Evolutionary conservation across 2,113 vertebrate genomes (phyloP).

Genomic region (Turnix velox): DNA sequence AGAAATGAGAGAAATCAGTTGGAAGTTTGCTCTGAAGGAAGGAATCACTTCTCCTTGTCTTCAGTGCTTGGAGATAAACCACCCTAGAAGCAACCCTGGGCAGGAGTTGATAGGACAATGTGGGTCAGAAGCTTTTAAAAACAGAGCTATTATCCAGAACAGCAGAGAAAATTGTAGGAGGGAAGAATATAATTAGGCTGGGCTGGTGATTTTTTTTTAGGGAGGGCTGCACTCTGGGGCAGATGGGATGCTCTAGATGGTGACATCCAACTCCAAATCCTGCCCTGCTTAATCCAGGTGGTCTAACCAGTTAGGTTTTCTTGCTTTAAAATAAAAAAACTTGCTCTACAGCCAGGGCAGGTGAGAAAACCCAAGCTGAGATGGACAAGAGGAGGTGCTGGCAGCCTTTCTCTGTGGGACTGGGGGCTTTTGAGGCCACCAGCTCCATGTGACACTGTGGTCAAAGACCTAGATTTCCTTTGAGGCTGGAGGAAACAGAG

Average conservation of each 20-base stretch:
- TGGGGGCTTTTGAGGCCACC: not conserved
- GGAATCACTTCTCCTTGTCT: not conserved
- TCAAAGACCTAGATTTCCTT: conserved; percentile 9
- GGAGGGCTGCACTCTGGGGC: not conserved
- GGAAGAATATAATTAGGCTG: not conserved
- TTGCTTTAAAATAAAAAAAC: not conserved
- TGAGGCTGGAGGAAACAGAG: not conserved
- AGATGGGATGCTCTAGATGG: not conserved
- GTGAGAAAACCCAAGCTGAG: not conserved
- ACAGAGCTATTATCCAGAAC: not conserved
- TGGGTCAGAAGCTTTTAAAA: conserved; percentile 26
- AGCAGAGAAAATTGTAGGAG: not conserved
- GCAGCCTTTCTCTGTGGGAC: not conserved
- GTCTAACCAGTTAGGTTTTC: not conserved
- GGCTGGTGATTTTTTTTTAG: not conserved
- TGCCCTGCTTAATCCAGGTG: not conserved
- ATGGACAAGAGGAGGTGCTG: not conserved
- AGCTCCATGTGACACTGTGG: not conserved
- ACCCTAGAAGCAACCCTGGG: not conserved
- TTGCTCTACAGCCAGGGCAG: not conserved
- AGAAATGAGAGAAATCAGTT: not conserved
- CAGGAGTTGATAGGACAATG: not conserved
- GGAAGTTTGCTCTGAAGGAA: not conserved
- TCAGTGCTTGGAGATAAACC: not conserved
- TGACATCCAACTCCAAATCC: not conserved